These are phyloP conservation scores for Bombus cullumanus DNA, from an alignment of 1,140 invertebrate species.

Conservation along the genomic window DNA sequence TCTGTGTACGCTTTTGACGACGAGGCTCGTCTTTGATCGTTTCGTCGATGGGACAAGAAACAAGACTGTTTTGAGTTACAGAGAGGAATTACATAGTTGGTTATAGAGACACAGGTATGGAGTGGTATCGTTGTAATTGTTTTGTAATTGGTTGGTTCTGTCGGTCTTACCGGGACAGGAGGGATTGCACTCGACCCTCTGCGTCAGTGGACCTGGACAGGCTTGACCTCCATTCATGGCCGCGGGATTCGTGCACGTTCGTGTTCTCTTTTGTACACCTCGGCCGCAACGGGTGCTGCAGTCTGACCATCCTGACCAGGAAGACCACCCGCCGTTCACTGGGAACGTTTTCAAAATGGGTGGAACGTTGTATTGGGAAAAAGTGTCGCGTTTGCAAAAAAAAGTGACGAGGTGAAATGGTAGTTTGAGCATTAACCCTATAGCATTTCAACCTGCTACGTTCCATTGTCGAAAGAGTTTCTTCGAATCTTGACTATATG, in stretches of 20 bases:
- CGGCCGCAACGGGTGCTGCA: slow-evolving; percentile 88
- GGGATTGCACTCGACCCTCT: slow-evolving; percentile 91
- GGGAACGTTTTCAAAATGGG: slow-evolving; percentile 65
- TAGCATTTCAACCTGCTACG: too few relatives aligned
- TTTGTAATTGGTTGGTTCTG: slow-evolving; percentile 19
- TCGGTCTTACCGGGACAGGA: slow-evolving; percentile 90
- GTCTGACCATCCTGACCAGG: slow-evolving; percentile 94
- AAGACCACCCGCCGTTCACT: slow-evolving; percentile 93
- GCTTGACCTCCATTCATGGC: slow-evolving; percentile 93
- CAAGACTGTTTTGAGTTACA: not conserved
- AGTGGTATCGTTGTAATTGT: slow-evolving; percentile 11
- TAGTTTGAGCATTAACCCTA: not conserved
- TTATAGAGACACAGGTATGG: not conserved
- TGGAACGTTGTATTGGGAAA: not conserved
- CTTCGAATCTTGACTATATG: too few relatives aligned
- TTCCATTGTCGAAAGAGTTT: too few relatives aligned
- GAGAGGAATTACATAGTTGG: not conserved
- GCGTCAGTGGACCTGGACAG: slow-evolving; percentile 90
- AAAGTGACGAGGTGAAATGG: not conserved
- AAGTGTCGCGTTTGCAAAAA: not conserved
- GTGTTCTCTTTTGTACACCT: slow-evolving; percentile 90
- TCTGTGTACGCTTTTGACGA: not conserved
- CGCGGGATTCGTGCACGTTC: slow-evolving; percentile 93
- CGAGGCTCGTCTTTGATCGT: slow-evolving; percentile 3
- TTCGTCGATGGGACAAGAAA: not conserved